These are phyloP conservation scores for Phyllotis vaccarum DNA, from an alignment of 2,797 vertebrate species.

Conservation along the genomic window DNA sequence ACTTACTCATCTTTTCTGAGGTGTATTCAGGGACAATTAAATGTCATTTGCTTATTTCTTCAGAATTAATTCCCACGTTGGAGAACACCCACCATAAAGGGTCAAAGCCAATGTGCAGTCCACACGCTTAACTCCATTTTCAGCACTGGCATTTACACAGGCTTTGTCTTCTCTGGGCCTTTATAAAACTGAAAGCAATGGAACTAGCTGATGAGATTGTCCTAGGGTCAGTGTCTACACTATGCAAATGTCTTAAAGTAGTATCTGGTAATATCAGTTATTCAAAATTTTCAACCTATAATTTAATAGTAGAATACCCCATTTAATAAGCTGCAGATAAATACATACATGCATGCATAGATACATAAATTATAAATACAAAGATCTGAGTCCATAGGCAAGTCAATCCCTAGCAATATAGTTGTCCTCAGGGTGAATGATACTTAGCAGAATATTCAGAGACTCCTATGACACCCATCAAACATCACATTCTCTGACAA, in stretches of 20 bases:
- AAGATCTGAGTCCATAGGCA: background rate
- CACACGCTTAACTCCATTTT: background rate
- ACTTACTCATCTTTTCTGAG: background rate
- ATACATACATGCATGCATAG: background rate
- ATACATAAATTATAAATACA: background rate
- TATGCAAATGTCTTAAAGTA: background rate
- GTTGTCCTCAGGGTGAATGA: background rate
- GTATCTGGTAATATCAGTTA: background rate
- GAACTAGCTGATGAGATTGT: background rate
- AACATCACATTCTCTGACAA: background rate
- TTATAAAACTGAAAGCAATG: background rate
- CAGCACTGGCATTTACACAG: background rate
- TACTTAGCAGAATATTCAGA: background rate
- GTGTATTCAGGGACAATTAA: background rate
- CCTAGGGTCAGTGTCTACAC: background rate
- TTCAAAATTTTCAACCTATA: background rate
- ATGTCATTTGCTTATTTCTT: background rate
- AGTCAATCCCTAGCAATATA: too few relatives aligned
- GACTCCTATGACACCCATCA: background rate
- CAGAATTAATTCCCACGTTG: background rate
- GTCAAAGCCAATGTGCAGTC: background rate
- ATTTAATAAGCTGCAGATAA: background rate
- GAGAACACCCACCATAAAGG: background rate
- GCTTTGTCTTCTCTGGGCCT: background rate
- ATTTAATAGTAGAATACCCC: background rate